These are phyloP conservation scores for Episyrphus balteatus DNA, from an alignment of 1,140 invertebrate genomes.

Conservation along the genomic window DNA sequence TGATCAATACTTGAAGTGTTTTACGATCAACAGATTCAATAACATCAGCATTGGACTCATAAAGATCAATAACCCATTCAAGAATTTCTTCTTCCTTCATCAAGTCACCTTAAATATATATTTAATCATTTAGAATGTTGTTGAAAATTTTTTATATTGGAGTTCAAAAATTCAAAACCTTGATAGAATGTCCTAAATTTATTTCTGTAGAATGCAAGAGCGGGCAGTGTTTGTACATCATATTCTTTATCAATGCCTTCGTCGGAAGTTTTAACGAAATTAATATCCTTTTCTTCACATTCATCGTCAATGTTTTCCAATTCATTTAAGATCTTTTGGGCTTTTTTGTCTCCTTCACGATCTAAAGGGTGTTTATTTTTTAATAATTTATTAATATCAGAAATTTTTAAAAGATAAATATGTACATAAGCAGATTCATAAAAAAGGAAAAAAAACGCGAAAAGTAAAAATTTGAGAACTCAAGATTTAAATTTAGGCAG, in stretches of 20 bases:
- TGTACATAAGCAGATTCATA: too few species aligned
- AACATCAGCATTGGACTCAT: conserved; percentile 72
- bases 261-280: conserved; percentile 89
- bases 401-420: not conserved
- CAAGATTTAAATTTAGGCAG: too few species aligned
- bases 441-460: too few species aligned
- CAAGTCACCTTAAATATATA: conserved; percentile 51
- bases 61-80: conserved; percentile 79
- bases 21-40: conserved; percentile 87
- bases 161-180: conserved; percentile 16
- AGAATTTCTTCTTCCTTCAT: conserved; percentile 86
- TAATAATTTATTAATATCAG: not conserved
- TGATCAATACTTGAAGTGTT: conserved; percentile 77
- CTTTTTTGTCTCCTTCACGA: conserved; percentile 80
- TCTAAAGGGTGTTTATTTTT: too few species aligned
- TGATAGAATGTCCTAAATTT: conserved; percentile 81
- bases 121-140: not conserved
- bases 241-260: conserved; percentile 81
- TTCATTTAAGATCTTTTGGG: conserved; percentile 78
- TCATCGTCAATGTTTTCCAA: conserved; percentile 92
- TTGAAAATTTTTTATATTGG: not conserved
- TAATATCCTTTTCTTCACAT: conserved; percentile 83
- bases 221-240: conserved; percentile 68
- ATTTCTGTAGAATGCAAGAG: conserved; percentile 80
- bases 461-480: too few species aligned